phyloP scores from a whole-genome alignment of 2,113 vertebrate species.

The Piprites chloris region DNA sequence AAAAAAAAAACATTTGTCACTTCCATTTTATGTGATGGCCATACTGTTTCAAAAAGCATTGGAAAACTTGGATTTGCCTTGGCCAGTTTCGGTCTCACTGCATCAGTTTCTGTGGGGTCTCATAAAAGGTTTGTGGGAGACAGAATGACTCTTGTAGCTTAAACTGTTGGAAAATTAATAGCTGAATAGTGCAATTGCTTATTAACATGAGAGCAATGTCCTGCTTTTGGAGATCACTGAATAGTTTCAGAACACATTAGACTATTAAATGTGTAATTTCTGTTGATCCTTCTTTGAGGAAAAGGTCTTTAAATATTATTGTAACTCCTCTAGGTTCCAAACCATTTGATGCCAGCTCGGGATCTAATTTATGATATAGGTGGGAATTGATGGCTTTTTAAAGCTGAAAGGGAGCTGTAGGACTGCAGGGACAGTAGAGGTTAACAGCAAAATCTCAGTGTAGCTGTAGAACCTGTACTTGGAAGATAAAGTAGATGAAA shows the following conservation, averaged over 20 bases:
- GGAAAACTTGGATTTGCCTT: neutral
- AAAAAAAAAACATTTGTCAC: neutral
- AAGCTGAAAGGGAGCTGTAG: neutral
- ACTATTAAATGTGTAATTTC: neutral
- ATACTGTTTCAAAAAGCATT: neutral
- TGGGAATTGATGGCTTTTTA: neutral
- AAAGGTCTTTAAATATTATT: neutral
- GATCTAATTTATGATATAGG: neutral
- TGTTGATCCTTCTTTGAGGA: neutral
- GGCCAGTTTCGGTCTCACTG: neutral
- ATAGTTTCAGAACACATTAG: neutral
- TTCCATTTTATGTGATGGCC: neutral
- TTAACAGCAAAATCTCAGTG: neutral
- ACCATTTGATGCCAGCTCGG: neutral
- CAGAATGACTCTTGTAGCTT: neutral
- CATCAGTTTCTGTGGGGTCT: neutral
- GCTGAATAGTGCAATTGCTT: neutral
- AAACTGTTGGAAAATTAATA: neutral
- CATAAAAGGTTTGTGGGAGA: neutral
- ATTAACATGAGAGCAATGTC: neutral
- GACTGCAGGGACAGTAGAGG: fast-evolving
- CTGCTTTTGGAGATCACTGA: neutral
- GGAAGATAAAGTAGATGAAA: neutral
- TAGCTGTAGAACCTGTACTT: neutral
- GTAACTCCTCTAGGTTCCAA: neutral